Conservation (phyloP, 1,140 invertebrate genomes). For the Cepaea nemoralis region DNA sequence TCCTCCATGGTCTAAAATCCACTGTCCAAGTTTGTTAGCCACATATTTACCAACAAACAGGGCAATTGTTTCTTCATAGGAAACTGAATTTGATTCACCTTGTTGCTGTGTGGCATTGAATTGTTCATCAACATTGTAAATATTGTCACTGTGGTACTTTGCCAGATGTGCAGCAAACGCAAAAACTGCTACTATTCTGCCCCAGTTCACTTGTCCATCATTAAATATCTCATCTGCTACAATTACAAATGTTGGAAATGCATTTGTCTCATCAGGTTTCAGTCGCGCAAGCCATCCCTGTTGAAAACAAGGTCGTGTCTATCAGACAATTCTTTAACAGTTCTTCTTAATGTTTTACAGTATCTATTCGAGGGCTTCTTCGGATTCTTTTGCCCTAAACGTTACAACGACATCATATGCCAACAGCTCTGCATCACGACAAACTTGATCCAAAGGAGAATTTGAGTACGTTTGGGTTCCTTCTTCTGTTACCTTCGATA, state of each 20-base stretch:
- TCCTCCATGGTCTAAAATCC: slow-evolving; percentile 72
- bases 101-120: not conserved
- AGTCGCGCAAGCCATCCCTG: slow-evolving; percentile 77
- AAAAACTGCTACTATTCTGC: slow-evolving; percentile 76
- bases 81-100: not conserved
- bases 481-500: slow-evolving; percentile 51
- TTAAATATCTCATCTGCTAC: slow-evolving; percentile 77
- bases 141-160: slow-evolving; percentile 72
- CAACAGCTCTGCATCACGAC: slow-evolving; percentile 62
- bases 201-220: slow-evolving; percentile 76
- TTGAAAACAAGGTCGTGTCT: slow-evolving; percentile 77
- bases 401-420: slow-evolving; percentile 60
- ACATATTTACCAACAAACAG: slow-evolving; percentile 71
- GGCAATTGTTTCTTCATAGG: slow-evolving; percentile 65
- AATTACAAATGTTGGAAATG: slow-evolving; percentile 75
- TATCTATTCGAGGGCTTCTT: slow-evolving; percentile 59
- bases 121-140: slow-evolving; percentile 27
- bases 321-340: slow-evolving; percentile 69
- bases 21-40: slow-evolving; percentile 69
- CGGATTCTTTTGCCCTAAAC: slow-evolving; percentile 48
- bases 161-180: slow-evolving; percentile 77
- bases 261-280: slow-evolving; percentile 74
- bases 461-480: slow-evolving; percentile 56
- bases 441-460: slow-evolving; percentile 58
- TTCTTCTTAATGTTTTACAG: slow-evolving; percentile 69